Evolutionary conservation across 2,113 vertebrate genomes (phyloP), one percentile per base, ranked within the genome.

Genomic region (Stigmatopora nigra): DNA sequence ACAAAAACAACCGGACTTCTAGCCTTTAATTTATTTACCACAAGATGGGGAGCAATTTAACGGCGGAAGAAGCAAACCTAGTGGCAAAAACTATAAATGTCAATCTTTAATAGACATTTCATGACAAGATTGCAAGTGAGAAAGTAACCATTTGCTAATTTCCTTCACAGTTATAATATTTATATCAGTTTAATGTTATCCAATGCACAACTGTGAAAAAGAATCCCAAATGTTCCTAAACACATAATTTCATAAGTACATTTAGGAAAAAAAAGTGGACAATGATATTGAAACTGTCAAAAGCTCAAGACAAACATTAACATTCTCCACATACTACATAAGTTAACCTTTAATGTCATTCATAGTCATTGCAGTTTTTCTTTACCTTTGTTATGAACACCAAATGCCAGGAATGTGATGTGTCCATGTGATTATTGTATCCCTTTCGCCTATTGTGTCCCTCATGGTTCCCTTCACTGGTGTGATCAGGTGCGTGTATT

Each of bases 1-100:
- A 16, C 16, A 19, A 68, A 45, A n/a, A 71, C 63, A 36, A 11
- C 38, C 63, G 31, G 45, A 61, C 68, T 65, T 56, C 58, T 56
- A 45, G 60, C 63, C 38, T 52, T 10, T 1, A 63, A 70, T 71
- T 61, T 68, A 61, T 77, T 69, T 75, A 62, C 45, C 61, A 62
- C 63, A 41, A 5, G 46, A 69, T 19, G 55, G 17, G 16, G 35
- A 17, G 17, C 35, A 38, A n/a, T 41, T 41, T 60, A 41, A 41
- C 35, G 11, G 10, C 19, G 36, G 17, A 38, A n/a, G 15, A 17
- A 16, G 25, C 16, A 13, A 57, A 38, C 35, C 25, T n/a, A 35
- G n/a, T 41, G 57, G 35, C 10, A 59, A 59, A 59, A 3, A 22
- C 3, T n/a, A n/a, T 52, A 15, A 53, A 46, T 53, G 16, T 56